Evolutionary conservation across 35 echinoderm and acorn worm species (phyloP).

Genomic region (Apostichopus japonicus): DNA sequence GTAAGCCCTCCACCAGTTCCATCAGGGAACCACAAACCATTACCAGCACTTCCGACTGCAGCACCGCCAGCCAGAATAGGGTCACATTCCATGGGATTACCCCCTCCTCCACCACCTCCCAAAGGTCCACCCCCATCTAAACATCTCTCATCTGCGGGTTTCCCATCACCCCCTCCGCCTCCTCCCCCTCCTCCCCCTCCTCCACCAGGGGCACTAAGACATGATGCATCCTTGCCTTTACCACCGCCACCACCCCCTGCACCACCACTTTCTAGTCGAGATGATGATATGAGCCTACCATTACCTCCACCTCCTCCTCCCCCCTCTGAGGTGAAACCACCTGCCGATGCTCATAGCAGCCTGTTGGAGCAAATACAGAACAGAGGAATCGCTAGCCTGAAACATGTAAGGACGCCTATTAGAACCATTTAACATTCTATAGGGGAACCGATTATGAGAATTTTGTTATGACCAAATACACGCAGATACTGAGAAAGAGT

Average conservation of each 20-base stretch:
- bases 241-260: neutral
- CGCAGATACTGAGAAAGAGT: too few relatives aligned
- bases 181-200: slow-evolving; percentile 17
- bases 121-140: neutral
- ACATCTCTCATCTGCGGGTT: neutral
- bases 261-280: neutral
- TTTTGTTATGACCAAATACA: too few relatives aligned
- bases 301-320: neutral
- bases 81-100: too few relatives aligned
- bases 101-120: neutral
- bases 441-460: too few relatives aligned
- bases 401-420: neutral
- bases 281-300: neutral
- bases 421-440: too few relatives aligned
- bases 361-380: slow-evolving; percentile 3
- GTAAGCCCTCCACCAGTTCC: neutral
- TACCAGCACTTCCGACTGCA: neutral
- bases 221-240: neutral
- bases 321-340: neutral
- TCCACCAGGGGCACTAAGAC: neutral
- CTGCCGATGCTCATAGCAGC: neutral
- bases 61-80: neutral
- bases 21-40: neutral
- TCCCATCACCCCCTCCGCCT: neutral
- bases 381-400: neutral